These are phyloP conservation scores for Diceros bicornis DNA, from an alignment of 2,797 vertebrate genomes.

Conservation along the genomic window DNA sequence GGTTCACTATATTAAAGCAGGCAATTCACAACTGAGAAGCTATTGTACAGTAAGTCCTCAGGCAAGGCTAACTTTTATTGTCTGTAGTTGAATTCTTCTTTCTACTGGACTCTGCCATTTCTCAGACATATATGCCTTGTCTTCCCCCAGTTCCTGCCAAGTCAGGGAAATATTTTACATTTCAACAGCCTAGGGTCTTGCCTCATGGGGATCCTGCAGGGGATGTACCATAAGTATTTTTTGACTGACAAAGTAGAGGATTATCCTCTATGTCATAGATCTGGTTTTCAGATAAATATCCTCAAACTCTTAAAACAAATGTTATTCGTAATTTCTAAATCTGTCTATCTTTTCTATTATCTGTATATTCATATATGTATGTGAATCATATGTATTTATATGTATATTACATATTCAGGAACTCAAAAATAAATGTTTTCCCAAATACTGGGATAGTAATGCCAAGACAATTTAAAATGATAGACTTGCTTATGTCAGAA, in stretches of 20 bases:
- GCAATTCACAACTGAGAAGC: not conserved
- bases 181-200: not conserved
- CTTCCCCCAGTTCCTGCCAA: not conserved
- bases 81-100: not conserved
- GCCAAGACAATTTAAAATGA: not conserved
- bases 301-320: constrained; percentile 48
- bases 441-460: not conserved
- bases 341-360: not conserved
- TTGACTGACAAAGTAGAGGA: not conserved
- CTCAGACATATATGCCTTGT: too few species aligned
- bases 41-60: not conserved
- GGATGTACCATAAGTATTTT: not conserved
- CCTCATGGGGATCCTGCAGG: not conserved
- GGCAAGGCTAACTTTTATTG: not conserved
- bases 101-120: not conserved
- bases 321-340: not conserved
- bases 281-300: not conserved
- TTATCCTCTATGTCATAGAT: not conserved
- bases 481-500: not conserved
- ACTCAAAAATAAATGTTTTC: constrained; percentile 49
- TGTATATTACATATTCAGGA: not conserved
- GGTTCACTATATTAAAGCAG: not conserved
- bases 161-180: not conserved
- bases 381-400: not conserved
- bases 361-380: not conserved